These are phyloP conservation scores for Malurus melanocephalus DNA, from an alignment of 2,113 vertebrate species.

Conservation along the genomic window DNA sequence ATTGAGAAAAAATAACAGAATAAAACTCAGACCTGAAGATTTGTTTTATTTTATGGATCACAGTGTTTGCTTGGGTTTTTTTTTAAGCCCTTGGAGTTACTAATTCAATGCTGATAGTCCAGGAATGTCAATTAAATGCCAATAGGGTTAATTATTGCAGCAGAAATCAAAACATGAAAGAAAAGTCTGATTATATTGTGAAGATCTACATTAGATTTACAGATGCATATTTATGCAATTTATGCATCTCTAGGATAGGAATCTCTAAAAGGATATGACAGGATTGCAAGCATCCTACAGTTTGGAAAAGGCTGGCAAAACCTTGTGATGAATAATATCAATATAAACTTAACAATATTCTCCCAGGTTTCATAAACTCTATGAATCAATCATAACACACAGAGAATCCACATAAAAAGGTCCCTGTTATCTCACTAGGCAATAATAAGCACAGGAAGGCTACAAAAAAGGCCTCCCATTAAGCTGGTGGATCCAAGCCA, in stretches of 20 bases:
- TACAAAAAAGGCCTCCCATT: background rate
- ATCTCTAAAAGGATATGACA: background rate
- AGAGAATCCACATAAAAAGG: background rate
- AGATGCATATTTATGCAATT: constrained; percentile 17
- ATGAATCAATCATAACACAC: background rate
- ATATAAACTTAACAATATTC: background rate
- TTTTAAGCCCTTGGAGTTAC: background rate
- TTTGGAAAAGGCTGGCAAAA: background rate
- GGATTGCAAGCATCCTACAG: background rate
- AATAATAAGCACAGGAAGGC: background rate
- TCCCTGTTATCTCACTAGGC: background rate
- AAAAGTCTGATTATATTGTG: background rate
- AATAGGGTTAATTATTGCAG: background rate
- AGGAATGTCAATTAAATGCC: background rate
- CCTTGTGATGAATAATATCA: background rate
- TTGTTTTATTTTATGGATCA: background rate
- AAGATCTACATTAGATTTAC: background rate
- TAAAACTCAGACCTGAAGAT: background rate
- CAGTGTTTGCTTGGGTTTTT: background rate
- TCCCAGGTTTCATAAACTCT: background rate
- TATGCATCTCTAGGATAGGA: background rate
- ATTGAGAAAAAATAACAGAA: background rate
- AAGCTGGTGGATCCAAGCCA: background rate
- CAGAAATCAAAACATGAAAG: constrained; percentile 21
- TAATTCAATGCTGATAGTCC: background rate